These are phyloP conservation scores for Drosophila neocordata DNA, from an alignment of 1,140 invertebrate species.

Conservation along the genomic window DNA sequence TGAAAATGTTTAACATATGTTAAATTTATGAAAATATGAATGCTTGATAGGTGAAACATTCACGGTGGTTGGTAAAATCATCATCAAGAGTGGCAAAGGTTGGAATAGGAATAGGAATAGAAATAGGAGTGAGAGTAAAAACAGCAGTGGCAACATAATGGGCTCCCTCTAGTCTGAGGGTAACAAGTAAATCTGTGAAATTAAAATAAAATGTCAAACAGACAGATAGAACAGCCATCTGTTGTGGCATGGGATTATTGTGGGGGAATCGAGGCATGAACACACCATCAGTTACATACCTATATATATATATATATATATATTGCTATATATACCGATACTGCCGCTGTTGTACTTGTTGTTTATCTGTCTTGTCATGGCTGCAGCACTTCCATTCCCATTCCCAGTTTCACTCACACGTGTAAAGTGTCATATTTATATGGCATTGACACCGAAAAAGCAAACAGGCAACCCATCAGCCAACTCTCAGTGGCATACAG, in stretches of 20 bases:
- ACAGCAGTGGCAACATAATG: conserved; percentile 24
- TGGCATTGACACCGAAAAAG: conserved; percentile 47
- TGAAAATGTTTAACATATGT: conserved; percentile 4
- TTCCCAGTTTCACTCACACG: not conserved
- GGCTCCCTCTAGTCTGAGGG: conserved; percentile 14
- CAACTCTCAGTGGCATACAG: conserved; percentile 1
- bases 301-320: conserved; percentile 32
- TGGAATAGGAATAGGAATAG: no score
- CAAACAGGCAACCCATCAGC: conserved; percentile 4
- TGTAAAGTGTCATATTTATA: conserved; percentile 51
- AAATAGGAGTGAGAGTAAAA: conserved; percentile 18
- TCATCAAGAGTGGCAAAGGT: no score
- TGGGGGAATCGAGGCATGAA: conserved; percentile 19
- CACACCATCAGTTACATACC: conserved; percentile 23
- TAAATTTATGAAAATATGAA: conserved; percentile 42
- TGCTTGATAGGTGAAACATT: not conserved
- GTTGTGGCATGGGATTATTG: conserved; percentile 30
- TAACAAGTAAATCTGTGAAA: conserved; percentile 70
- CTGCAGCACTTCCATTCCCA: conserved; percentile 46
- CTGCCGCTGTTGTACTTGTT: conserved; percentile 34
- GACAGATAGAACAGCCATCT: conserved; percentile 36
- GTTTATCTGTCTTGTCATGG: conserved; percentile 41
- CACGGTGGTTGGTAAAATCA: not conserved
- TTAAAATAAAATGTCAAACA: conserved; percentile 70
- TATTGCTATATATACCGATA: not conserved